These are phyloP conservation scores for Calycopis cecrops DNA, from an alignment of 1,140 invertebrate species.

Conservation along the genomic window DNA sequence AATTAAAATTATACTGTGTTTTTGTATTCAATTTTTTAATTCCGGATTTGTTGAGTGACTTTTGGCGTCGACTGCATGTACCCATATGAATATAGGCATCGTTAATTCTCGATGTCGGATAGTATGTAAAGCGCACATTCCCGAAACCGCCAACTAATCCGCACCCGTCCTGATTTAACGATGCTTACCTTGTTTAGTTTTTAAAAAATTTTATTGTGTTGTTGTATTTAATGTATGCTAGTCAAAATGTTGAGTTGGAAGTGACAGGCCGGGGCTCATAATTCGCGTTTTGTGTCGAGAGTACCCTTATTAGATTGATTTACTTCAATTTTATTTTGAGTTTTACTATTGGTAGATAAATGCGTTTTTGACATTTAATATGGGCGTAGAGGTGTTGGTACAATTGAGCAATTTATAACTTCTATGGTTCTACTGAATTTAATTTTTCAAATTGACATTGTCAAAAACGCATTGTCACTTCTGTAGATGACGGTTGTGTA, in stretches of 20 bases:
- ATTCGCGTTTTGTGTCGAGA: neutral
- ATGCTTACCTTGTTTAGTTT: neutral
- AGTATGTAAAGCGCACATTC: neutral
- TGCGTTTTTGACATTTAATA: too few relatives aligned
- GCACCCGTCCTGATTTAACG: neutral
- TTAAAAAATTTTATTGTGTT: neutral
- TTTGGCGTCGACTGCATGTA: neutral
- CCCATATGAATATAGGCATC: neutral
- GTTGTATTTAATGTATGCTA: slow-evolving; percentile 5
- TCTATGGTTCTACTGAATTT: too few relatives aligned
- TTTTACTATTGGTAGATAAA: too few relatives aligned
- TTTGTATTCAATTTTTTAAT: too few relatives aligned
- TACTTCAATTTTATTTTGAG: neutral
- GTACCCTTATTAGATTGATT: neutral
- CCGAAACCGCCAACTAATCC: neutral
- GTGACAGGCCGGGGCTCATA: neutral
- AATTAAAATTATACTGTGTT: too few relatives aligned
- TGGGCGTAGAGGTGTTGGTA: too few relatives aligned
- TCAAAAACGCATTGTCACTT: neutral
- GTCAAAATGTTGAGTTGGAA: slow-evolving; percentile 4
- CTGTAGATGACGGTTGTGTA: neutral
- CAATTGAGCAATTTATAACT: too few relatives aligned
- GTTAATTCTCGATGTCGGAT: neutral
- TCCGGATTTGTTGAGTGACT: neutral
- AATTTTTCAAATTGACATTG: neutral